Evolutionary conservation across 2,888 invertebrate genomes (phyloP), one percentile per base, ranked within the genome.

Genomic region (Lochmaea capreae): DNA sequence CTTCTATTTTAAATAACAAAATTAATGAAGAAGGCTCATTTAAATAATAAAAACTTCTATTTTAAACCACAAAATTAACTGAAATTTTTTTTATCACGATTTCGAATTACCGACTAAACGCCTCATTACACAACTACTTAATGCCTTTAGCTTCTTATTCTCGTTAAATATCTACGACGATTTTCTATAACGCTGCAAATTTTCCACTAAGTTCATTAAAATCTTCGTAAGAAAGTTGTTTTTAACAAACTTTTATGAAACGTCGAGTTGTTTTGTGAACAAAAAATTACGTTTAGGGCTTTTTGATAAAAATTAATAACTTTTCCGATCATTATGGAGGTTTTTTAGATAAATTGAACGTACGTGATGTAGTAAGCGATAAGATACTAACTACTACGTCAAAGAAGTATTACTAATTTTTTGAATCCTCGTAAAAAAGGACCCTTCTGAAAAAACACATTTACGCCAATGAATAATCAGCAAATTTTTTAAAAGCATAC

Each of bases 71-170:
- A n/a, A n/a, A n/a, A n/a, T n/a, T n/a, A n/a, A n/a, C n/a, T n/a
- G n/a, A n/a, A n/a, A n/a, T n/a, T n/a, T n/a, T 10, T 18, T 54
- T 18, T 9, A 18, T 54, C 4, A 18, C 18, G n/a, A 18, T 16
- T 18, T 10, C 11, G 4, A 18, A 16, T 54, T 18, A 54, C 18
- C 18, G 54, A 18, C 54, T 54, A 6, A 16, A 54, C 16, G 1
- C 10, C 54, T 54, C 18, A 18, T 54, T 54, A 54, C 10, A 63
- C 39, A 63, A 63, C 16, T 63, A 63, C 62, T 63, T 42, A 16
- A 62, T 11, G 39, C 6, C 16, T 62, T 62, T n/a, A 63, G 9
- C 42, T 63, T 63, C 62, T n/a, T 63, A 43, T 43, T 63, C 39
- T 43, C 42, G 18, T 43, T 63, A 63, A 63, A 63, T 63, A 43